A percentile compares a stretch with the other conserved stretches of the same genome.
Evolutionary conservation across 2,888 invertebrate species (phyloP).

Genomic region (Cryptus armator): DNA sequence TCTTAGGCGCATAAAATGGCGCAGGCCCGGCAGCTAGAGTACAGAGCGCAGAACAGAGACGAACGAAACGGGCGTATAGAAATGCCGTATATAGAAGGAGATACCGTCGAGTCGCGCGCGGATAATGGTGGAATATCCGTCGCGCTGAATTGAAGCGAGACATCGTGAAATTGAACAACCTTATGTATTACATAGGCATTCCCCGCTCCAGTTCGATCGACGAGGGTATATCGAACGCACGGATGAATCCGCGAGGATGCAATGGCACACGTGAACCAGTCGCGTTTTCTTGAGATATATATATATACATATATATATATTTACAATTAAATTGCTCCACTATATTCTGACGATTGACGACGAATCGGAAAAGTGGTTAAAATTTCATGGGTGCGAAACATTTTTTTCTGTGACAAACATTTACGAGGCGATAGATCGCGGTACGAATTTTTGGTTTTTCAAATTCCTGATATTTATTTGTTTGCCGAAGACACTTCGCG

Average conservation of each 20-base stretch:
- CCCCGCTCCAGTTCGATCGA: conserved; percentile 15
- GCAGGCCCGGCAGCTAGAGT: conserved; percentile 70
- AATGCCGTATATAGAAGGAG: conserved; percentile 61
- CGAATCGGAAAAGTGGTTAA: neutral
- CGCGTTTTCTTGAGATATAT: neutral
- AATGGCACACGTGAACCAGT: conserved; percentile 8
- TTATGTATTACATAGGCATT: conserved; percentile 80
- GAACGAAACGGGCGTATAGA: conserved; percentile 1
- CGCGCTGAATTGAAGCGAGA: conserved; percentile 83
- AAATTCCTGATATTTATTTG: too few species aligned
- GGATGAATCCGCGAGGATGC: conserved; percentile 5
- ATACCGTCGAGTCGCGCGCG: conserved; percentile 74
- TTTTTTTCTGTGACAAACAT: too few species aligned
- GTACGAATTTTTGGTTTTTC: neutral
- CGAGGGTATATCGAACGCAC: conserved; percentile 22
- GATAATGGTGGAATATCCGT: conserved; percentile 84
- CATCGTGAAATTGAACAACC: conserved; percentile 84
- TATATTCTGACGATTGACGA: neutral
- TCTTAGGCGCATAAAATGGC: conserved; percentile 82
- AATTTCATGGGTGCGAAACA: too few species aligned
- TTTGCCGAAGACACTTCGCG: conserved; percentile 3
- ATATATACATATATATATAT: neutral
- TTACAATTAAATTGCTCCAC: neutral
- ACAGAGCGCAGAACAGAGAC: conserved; percentile 8
- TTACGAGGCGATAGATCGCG: too few species aligned